Evolutionary conservation across 1,140 invertebrate species (phyloP).

Genomic region (Heterodera carotae): DNA sequence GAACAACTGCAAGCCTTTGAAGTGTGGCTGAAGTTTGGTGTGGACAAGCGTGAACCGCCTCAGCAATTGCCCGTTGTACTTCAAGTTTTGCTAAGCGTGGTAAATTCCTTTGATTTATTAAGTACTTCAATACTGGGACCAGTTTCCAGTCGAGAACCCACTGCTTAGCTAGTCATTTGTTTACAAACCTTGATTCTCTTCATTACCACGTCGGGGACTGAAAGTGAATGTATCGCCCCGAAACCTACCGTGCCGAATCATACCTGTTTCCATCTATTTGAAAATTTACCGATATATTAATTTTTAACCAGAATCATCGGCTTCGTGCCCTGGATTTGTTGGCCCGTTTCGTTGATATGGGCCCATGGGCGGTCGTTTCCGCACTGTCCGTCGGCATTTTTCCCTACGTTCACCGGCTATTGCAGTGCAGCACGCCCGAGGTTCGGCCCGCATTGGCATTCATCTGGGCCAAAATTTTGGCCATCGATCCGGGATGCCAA

Average conservation of each 20-base stretch:
- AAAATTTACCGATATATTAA: not conserved
- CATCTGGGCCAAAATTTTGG: conserved; percentile 98
- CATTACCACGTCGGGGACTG: too few species aligned
- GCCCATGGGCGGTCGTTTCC: conserved; percentile 90
- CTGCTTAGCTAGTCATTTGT: too few species aligned
- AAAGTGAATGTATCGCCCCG: too few species aligned
- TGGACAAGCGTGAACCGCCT: conserved; percentile 75
- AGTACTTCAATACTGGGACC: too few species aligned
- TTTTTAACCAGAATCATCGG: conserved; percentile 72
- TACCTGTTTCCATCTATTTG: not conserved
- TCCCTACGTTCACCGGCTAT: conserved; percentile 91
- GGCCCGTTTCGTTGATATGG: conserved; percentile 91
- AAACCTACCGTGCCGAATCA: too few species aligned
- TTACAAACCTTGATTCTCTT: too few species aligned
- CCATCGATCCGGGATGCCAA: conserved; percentile 85
- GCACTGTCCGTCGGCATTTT: conserved; percentile 96
- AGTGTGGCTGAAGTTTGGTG: conserved; percentile 83
- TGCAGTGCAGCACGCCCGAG: conserved; percentile 86
- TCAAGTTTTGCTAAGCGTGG: conserved; percentile 91
- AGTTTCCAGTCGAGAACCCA: too few species aligned
- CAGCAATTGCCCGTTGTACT: conserved; percentile 96
- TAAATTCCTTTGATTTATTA: too few species aligned
- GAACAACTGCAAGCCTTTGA: conserved; percentile 98
- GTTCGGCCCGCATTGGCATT: conserved; percentile 88
- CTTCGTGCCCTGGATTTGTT: conserved; percentile 88